Evolutionary conservation across 2,888 invertebrate genomes (phyloP).

Genomic region (Cryptus viduatorius): DNA sequence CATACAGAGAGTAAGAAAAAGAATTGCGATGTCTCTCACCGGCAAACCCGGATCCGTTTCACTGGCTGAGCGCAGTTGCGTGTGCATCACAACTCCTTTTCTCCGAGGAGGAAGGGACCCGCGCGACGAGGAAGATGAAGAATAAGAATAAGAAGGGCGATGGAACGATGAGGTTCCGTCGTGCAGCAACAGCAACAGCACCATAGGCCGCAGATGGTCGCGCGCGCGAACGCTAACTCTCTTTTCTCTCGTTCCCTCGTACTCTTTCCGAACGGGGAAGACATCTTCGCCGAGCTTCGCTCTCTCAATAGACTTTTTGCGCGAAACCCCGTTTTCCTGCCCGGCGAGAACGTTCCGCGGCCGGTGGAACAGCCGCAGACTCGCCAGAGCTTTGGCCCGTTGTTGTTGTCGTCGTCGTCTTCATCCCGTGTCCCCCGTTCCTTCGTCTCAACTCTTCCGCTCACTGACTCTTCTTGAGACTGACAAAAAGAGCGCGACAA

Average conservation of each 20-base stretch:
- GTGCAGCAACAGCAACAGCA: constrained; percentile 8
- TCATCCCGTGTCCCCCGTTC: constrained; percentile 30
- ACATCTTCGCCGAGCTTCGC: constrained; percentile 21
- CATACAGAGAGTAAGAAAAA: background rate
- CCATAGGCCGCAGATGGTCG: constrained; percentile 62
- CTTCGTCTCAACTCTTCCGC: constrained; percentile 9
- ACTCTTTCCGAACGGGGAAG: constrained; percentile 26
- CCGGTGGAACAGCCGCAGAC: constrained; percentile 22
- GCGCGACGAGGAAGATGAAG: constrained; percentile 17
- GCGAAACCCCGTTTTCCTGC: background rate
- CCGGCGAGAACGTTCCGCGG: background rate
- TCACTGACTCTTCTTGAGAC: constrained; percentile 39
- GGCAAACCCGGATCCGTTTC: constrained; percentile 62
- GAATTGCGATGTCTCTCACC: constrained; percentile 7
- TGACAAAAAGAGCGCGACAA: constrained; percentile 60
- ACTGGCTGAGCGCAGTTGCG: constrained; percentile 43
- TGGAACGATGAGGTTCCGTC: constrained; percentile 4
- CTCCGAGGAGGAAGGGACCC: constrained; percentile 24
- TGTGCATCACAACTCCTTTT: constrained; percentile 42
- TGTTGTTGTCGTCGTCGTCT: constrained; percentile 39
- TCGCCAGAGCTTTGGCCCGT: constrained; percentile 14
- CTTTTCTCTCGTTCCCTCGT: constrained; percentile 39
- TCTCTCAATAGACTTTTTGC: constrained; percentile 52
- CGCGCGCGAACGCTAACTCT: constrained; percentile 24
- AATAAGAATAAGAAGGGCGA: constrained; percentile 31